Conservation (phyloP, 2,797 vertebrate species). For the Myotis vivesi region DNA sequence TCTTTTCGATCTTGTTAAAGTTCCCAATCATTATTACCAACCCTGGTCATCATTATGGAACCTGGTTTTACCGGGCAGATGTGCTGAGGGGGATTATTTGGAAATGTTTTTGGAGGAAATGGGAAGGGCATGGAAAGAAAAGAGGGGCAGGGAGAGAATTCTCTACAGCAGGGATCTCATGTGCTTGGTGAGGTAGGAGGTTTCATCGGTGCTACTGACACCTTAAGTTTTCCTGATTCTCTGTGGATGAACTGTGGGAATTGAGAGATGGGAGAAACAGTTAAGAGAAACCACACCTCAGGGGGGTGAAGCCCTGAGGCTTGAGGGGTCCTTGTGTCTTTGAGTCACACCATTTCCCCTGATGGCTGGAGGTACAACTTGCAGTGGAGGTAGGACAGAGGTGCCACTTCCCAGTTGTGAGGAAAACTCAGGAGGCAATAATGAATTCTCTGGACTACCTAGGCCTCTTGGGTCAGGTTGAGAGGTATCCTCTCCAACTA, state of each 20-base stretch:
- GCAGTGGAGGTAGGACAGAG: not conserved
- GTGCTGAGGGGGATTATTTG: not conserved
- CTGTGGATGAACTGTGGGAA: not conserved
- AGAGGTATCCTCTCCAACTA: not conserved
- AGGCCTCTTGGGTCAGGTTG: not conserved
- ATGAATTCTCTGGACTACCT: not conserved
- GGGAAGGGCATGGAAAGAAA: not conserved
- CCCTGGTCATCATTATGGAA: not conserved
- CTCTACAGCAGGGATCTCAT: not conserved
- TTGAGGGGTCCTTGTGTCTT: not conserved
- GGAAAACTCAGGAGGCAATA: not conserved
- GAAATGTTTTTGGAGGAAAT: not conserved
- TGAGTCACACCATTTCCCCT: not conserved
- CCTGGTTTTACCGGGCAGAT: not conserved
- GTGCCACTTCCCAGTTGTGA: not conserved
- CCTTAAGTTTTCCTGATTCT: not conserved
- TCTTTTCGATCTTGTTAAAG: not conserved
- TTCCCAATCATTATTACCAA: constrained; percentile 9
- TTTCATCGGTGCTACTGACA: not conserved
- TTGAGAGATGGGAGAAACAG: not conserved
- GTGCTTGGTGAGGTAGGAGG: not conserved
- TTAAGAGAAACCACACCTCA: not conserved
- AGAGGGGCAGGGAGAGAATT: not conserved
- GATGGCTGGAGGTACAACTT: not conserved
- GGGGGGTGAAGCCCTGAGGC: not conserved